A percentile compares a stretch with the other conserved stretches of the same genome.
These are phyloP conservation scores for Drosophila hydei DNA, from an alignment of 1,140 invertebrate genomes.

Conservation along the genomic window DNA sequence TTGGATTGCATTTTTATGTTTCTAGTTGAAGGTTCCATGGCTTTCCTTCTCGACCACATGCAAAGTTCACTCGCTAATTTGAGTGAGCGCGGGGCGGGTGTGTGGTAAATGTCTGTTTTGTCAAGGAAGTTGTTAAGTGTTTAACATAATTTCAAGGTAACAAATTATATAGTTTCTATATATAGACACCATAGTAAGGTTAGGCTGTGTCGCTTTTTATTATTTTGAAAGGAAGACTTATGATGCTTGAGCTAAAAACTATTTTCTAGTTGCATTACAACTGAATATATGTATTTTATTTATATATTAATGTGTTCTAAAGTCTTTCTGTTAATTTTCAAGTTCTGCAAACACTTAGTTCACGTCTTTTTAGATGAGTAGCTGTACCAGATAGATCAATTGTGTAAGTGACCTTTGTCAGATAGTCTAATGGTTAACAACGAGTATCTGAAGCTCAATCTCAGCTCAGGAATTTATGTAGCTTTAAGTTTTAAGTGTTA, in stretches of 20 bases:
- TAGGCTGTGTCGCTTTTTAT: neutral
- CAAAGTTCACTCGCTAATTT: slow-evolving; percentile 30
- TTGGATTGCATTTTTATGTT: slow-evolving; percentile 32
- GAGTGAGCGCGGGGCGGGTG: slow-evolving; percentile 2
- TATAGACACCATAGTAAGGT: neutral
- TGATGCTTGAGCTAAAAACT: too few relatives aligned
- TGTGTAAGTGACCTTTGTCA: too few relatives aligned
- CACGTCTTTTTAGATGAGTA: too few relatives aligned
- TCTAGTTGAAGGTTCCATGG: neutral
- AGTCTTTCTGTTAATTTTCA: neutral
- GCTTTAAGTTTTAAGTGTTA: too few relatives aligned
- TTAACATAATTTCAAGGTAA: slow-evolving; percentile 34
- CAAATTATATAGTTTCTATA: neutral
- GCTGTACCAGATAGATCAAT: too few relatives aligned
- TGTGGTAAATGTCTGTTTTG: slow-evolving; percentile 15
- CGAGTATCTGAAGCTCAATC: too few relatives aligned
- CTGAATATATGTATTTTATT: neutral
- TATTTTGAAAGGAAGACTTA: neutral
- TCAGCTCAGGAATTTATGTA: too few relatives aligned
- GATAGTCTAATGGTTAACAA: too few relatives aligned
- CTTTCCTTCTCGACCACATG: slow-evolving; percentile 11
- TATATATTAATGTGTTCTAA: neutral
- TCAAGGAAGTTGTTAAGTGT: slow-evolving; percentile 39
- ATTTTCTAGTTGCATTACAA: neutral
- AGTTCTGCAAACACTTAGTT: too few relatives aligned